phyloP scores from a whole-genome alignment of 2,888 invertebrate genomes.

The Branchellion lobata region DNA sequence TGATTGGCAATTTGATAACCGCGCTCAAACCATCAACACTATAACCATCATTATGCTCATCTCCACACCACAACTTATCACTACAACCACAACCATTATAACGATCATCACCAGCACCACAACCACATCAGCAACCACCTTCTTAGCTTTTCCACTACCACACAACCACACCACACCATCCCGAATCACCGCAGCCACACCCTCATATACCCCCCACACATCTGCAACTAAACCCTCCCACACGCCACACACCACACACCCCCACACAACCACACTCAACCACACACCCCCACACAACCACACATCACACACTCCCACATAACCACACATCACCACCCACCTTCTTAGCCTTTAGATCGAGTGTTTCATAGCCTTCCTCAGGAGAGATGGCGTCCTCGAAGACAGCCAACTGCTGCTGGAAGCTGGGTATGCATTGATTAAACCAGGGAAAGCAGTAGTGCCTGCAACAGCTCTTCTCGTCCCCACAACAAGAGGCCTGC shows the following conservation, averaged over 20 bases:
- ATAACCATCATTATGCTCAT: too few species aligned
- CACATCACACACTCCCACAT: neutral
- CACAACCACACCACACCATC: too few species aligned
- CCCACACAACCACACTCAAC: neutral
- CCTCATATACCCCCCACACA: too few species aligned
- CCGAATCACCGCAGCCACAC: too few species aligned
- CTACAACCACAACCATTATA: too few species aligned
- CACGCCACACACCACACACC: neutral
- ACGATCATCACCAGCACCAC: too few species aligned
- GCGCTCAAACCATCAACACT: too few species aligned
- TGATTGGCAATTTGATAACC: too few species aligned
- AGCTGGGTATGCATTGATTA: conserved; percentile 13
- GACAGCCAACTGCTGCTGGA: neutral
- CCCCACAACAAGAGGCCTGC: conserved; percentile 31
- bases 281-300: neutral
- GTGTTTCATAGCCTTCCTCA: neutral
- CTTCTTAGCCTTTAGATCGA: neutral
- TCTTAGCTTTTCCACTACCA: too few species aligned
- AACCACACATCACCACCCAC: neutral
- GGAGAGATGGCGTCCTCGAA: neutral
- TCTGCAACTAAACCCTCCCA: too few species aligned
- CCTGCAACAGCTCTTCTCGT: conserved; percentile 28
- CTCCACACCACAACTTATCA: neutral
- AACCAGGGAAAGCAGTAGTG: conserved; percentile 23
- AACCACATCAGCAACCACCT: too few species aligned